These are phyloP conservation scores for Tragelaphus imberbis DNA, from an alignment of 2,113 vertebrate genomes.

Conservation along the genomic window DNA sequence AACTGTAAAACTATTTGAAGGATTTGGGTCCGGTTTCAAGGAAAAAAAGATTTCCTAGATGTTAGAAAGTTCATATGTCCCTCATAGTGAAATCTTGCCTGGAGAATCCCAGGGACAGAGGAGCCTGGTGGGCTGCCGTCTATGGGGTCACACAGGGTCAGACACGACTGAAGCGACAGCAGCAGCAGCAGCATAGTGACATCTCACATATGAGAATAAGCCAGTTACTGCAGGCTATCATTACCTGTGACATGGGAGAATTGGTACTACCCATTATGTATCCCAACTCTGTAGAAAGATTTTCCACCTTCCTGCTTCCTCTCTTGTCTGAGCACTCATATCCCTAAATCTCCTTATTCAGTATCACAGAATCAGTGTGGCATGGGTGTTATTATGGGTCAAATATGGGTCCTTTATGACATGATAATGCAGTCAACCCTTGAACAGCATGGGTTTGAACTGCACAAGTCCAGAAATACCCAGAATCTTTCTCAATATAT, in stretches of 20 bases:
- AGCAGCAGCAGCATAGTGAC: not conserved
- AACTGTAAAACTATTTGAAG: not conserved
- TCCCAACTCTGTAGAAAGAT: not conserved
- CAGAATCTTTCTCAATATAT: not conserved
- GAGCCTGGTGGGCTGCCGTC: not conserved
- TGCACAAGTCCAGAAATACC: not conserved
- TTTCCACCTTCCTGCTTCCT: not conserved
- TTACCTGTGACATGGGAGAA: not conserved
- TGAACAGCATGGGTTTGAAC: not conserved
- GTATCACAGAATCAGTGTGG: not conserved
- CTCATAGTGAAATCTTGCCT: not conserved
- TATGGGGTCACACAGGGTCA: fast-evolving
- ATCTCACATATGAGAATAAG: not conserved
- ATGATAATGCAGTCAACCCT: not conserved
- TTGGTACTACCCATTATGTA: not conserved
- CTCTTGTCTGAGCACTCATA: not conserved
- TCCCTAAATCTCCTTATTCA: not conserved
- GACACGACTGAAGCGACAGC: not conserved
- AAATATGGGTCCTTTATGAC: not conserved
- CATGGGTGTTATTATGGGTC: not conserved
- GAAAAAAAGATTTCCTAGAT: not conserved
- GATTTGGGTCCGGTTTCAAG: not conserved
- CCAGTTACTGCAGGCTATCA: not conserved
- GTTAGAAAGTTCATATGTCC: not conserved
- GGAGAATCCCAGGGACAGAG: not conserved